Conservation (phyloP, 1,140 invertebrate genomes). For the Neuroterus valhalla region DNA sequence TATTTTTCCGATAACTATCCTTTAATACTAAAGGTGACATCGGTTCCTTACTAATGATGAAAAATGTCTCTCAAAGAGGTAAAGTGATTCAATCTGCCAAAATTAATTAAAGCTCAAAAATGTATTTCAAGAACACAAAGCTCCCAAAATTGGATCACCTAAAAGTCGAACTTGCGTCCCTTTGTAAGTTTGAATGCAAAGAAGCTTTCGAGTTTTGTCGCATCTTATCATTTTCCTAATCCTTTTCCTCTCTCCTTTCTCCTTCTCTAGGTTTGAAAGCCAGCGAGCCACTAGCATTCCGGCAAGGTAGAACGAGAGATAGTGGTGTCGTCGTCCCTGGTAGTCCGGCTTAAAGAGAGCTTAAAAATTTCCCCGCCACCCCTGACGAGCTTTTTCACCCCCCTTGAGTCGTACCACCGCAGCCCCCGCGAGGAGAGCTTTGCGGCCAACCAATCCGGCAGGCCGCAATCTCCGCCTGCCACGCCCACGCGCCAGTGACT, state of each 20-base stretch:
- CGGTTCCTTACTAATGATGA: too few relatives aligned
- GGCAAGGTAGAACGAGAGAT: conserved; percentile 63
- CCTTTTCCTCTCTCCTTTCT: conserved; percentile 42
- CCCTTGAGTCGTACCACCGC: conserved; percentile 53
- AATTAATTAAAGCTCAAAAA: background rate
- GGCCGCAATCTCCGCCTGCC: conserved; percentile 65
- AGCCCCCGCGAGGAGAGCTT: conserved; percentile 56
- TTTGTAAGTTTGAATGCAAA: conserved; percentile 39
- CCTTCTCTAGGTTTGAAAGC: background rate
- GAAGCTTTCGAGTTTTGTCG: conserved; percentile 57
- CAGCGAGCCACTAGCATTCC: background rate
- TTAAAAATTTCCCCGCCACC: conserved; percentile 71
- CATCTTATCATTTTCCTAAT: conserved; percentile 59
- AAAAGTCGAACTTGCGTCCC: background rate
- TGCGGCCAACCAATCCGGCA: conserved; percentile 68
- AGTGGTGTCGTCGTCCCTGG: conserved; percentile 68
- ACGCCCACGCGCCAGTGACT: conserved; percentile 71
- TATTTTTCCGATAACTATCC: too few relatives aligned
- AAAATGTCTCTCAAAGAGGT: background rate
- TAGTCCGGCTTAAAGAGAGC: conserved; percentile 68
- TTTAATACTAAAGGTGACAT: too few relatives aligned
- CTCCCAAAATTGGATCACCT: background rate
- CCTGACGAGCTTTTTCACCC: conserved; percentile 65
- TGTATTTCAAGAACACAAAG: background rate
- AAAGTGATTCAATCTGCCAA: background rate